Conservation (phyloP, 2,888 invertebrate species). For the Papilio elwesi region DNA sequence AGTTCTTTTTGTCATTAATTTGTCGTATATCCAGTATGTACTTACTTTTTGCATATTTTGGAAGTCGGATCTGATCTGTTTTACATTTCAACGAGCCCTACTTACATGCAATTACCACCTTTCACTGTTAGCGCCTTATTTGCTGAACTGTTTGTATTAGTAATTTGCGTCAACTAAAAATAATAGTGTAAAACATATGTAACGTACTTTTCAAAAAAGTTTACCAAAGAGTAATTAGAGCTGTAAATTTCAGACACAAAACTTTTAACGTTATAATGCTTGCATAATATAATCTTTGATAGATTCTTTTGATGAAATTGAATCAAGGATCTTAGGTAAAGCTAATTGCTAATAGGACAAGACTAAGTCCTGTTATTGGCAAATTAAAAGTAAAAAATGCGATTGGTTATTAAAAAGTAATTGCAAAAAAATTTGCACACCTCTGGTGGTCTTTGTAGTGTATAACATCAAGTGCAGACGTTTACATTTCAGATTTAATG, state of each 20-base stretch:
- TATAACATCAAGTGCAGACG: neutral
- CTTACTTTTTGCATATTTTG: neutral
- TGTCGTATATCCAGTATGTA: neutral
- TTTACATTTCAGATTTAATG: conserved; percentile 22
- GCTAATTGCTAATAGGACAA: too few relatives aligned
- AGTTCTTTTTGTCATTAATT: too few relatives aligned
- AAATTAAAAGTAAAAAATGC: neutral
- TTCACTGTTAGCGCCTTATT: conserved; percentile 26
- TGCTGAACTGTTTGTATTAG: conserved; percentile 2
- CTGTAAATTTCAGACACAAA: too few relatives aligned
- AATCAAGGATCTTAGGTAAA: too few relatives aligned
- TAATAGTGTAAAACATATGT: too few relatives aligned
- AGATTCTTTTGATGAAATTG: too few relatives aligned
- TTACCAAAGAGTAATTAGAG: too few relatives aligned
- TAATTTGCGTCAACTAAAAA: neutral
- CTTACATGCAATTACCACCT: conserved; percentile 15
- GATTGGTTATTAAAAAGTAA: neutral
- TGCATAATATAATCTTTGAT: too few relatives aligned
- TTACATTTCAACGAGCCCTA: conserved; percentile 8
- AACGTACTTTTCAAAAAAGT: too few relatives aligned
- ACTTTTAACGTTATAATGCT: too few relatives aligned
- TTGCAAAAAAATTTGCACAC: neutral
- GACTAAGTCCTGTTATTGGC: neutral
- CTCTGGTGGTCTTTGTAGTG: conserved; percentile 21
- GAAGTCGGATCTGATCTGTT: conserved; percentile 3